A percentile compares a stretch with the other conserved stretches of the same genome.
Evolutionary conservation across 1,140 invertebrate species (phyloP).

Genomic region (Panagrolaimus sp.): DNA sequence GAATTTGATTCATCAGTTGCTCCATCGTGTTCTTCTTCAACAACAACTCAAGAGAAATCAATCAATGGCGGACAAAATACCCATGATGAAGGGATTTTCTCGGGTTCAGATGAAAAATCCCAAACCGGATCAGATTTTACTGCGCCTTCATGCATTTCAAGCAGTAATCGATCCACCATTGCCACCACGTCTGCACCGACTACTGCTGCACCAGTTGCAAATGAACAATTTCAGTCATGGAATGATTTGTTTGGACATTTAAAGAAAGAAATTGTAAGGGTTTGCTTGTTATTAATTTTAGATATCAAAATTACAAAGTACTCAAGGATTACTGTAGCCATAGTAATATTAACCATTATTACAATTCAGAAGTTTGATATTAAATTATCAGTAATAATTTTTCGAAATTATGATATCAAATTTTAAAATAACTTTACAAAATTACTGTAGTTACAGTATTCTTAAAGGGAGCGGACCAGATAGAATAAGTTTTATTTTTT

Average conservation of each 20-base stretch:
- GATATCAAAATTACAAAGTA: too few species aligned
- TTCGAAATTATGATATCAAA: neutral
- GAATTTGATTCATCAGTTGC: conserved; percentile 19
- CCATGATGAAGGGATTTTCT: neutral
- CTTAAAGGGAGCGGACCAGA: too few species aligned
- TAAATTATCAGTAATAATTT: too few species aligned
- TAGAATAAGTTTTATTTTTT: too few species aligned
- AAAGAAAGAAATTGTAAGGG: conserved; percentile 27
- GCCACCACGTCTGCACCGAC: neutral
- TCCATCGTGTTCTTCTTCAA: conserved; percentile 21
- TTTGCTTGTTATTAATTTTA: too few species aligned
- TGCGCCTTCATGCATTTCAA: neutral
- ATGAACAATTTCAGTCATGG: conserved; percentile 25
- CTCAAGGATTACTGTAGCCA: too few species aligned
- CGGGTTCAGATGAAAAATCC: neutral
- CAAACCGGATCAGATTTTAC: neutral
- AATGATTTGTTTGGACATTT: conserved; percentile 26
- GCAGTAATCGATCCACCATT: conserved; percentile 11
- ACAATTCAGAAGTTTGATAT: too few species aligned
- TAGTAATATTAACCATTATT: too few species aligned
- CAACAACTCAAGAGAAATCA: conserved; percentile 12
- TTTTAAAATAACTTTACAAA: too few species aligned
- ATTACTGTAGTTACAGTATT: too few species aligned
- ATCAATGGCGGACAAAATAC: neutral
- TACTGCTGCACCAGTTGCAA: neutral